Percentiles rank a stretch among this genome's conserved stretches.
Evolutionary conservation across 2,113 vertebrate species (phyloP).

Genomic region (Ailurus styani): DNA sequence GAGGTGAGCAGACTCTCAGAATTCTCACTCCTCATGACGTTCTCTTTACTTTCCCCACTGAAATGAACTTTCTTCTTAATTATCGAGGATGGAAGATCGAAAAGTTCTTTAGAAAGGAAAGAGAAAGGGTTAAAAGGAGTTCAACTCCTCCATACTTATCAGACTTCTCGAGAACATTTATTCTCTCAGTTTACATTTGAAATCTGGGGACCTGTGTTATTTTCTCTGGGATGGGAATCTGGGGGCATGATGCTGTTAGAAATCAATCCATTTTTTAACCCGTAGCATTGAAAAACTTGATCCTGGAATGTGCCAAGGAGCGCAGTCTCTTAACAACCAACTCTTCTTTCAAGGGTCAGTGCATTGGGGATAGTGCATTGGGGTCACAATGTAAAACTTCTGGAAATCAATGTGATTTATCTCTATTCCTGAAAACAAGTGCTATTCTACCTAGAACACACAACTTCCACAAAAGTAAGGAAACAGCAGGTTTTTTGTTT

Average conservation of each 20-base stretch:
- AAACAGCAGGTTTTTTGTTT: background rate
- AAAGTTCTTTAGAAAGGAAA: slow-evolving; percentile 70
- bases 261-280: background rate
- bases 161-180: background rate
- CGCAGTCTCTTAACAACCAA: background rate
- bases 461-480: background rate
- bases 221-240: background rate
- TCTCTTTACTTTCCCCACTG: slow-evolving; percentile 87
- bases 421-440: background rate
- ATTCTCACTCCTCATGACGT: slow-evolving; percentile 61
- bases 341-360: background rate
- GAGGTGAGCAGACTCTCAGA: slow-evolving; percentile 63
- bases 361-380: background rate
- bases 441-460: background rate
- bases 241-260: background rate
- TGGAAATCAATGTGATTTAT: background rate
- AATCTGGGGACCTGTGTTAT: background rate
- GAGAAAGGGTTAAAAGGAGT: slow-evolving; percentile 49
- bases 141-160: background rate
- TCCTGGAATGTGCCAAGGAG: background rate
- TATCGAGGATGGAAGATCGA: slow-evolving; percentile 74
- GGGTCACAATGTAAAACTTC: background rate
- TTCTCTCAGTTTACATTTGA: background rate
- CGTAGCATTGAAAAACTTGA: background rate
- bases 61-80: slow-evolving; percentile 92